These are phyloP conservation scores for Exephanes ischioxanthus DNA, from an alignment of 2,888 invertebrate species.

Conservation along the genomic window DNA sequence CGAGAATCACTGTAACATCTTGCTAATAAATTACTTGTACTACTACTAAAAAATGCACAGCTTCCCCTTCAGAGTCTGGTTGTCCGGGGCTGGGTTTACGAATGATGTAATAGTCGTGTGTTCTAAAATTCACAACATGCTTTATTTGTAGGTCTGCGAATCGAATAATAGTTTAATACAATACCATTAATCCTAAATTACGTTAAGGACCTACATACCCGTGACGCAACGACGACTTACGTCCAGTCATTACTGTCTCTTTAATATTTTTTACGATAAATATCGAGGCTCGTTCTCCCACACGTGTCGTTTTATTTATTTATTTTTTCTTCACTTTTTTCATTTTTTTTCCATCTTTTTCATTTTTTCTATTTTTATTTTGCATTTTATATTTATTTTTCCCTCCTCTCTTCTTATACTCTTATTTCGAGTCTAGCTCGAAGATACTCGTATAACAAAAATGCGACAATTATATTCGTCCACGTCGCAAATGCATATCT, in stretches of 20 bases:
- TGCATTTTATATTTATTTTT: not conserved
- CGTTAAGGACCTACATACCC: constrained; percentile 69
- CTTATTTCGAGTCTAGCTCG: constrained; percentile 54
- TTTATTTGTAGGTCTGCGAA: constrained; percentile 78
- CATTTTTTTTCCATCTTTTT: not conserved
- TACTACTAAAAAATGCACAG: too few species aligned
- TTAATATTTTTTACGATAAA: not conserved
- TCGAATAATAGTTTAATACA: constrained; percentile 77
- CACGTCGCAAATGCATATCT: constrained; percentile 41
- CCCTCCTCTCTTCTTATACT: constrained; percentile 5
- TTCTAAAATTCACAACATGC: constrained; percentile 78
- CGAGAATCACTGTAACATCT: too few species aligned
- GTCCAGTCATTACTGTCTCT: constrained; percentile 35
- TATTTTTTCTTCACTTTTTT: not conserved
- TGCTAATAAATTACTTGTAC: too few species aligned
- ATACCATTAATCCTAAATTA: constrained; percentile 76
- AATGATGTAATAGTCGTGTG: not conserved
- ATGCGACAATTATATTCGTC: constrained; percentile 16
- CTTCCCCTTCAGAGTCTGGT: not conserved
- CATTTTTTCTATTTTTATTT: constrained; percentile 22
- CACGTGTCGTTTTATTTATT: constrained; percentile 2
- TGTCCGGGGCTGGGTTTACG: not conserved
- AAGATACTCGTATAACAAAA: constrained; percentile 60
- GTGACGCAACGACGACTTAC: constrained; percentile 65
- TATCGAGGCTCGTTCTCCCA: constrained; percentile 1